phyloP scores from a whole-genome alignment of 1,140 invertebrate genomes.

The Mizuhopecten yessoensis region DNA sequence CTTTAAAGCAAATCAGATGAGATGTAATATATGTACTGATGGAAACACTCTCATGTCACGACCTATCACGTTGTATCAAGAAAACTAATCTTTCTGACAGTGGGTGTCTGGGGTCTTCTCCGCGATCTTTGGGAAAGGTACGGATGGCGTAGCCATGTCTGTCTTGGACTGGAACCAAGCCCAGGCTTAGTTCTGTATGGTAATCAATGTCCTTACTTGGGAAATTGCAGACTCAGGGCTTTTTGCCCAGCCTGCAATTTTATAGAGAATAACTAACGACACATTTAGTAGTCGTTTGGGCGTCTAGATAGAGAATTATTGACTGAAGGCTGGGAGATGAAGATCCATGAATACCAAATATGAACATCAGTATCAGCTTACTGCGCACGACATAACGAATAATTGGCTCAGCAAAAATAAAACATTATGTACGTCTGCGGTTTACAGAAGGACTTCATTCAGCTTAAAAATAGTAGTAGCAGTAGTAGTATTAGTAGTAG shows the following conservation, averaged over 20 bases:
- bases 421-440: not conserved
- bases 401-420: not conserved
- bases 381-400: not conserved
- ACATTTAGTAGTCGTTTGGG: not conserved
- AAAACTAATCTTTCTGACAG: not conserved
- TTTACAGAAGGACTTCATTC: not conserved
- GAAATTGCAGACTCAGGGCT: slow-evolving; percentile 10
- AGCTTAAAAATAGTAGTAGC: not conserved
- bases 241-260: slow-evolving; percentile 29
- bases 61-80: not conserved
- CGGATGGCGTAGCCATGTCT: not conserved
- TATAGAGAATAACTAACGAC: not conserved
- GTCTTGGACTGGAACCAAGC: slow-evolving; percentile 14
- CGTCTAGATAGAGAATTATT: not conserved
- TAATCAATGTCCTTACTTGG: slow-evolving; percentile 37
- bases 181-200: not conserved
- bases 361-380: not conserved
- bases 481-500: not conserved
- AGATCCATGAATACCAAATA: slow-evolving; percentile 34
- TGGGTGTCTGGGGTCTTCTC: not conserved
- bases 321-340: not conserved
- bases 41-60: too few relatives aligned
- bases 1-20: too few relatives aligned
- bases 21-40: too few relatives aligned
- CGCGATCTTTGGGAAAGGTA: not conserved